Percentiles rank a stretch among this genome's conserved stretches.
phyloP scores from a whole-genome alignment of 2,888 invertebrate genomes.

The Hemistola chrysoprasaria region DNA sequence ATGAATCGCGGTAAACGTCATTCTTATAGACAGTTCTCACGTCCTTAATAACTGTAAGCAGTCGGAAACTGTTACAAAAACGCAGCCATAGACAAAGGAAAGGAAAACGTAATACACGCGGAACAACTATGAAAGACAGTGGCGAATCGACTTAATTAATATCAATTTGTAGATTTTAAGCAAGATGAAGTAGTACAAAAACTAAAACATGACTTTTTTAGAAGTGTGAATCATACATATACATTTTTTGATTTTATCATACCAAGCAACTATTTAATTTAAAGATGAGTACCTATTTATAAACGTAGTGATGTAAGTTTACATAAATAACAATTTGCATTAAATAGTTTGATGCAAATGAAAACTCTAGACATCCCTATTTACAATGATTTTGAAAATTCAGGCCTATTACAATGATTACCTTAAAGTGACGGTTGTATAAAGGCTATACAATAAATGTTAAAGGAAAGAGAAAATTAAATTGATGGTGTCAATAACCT shows the following conservation, averaged over 20 bases:
- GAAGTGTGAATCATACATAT: neutral
- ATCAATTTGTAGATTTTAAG: slow-evolving; percentile 17
- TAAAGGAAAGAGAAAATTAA: no score
- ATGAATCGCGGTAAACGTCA: slow-evolving; percentile 54
- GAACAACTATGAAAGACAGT: slow-evolving; percentile 57
- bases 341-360: no score
- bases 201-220: neutral
- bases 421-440: no score
- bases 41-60: slow-evolving; percentile 71
- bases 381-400: no score
- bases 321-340: no score
- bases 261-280: no score
- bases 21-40: slow-evolving; percentile 59
- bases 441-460: no score
- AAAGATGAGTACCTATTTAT: no score
- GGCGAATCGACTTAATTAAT: slow-evolving; percentile 40
- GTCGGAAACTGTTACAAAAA: slow-evolving; percentile 78
- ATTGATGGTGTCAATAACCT: neutral
- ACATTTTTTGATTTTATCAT: neutral
- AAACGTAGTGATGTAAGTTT: no score
- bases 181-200: slow-evolving; percentile 6
- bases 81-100: slow-evolving; percentile 71
- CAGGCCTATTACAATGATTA: no score
- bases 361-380: no score
- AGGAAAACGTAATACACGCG: slow-evolving; percentile 64